A percentile compares a stretch with the other conserved stretches of the same genome.
Conservation (phyloP, 92 coral and sea anemone species). For the Meandrina meandrites region DNA sequence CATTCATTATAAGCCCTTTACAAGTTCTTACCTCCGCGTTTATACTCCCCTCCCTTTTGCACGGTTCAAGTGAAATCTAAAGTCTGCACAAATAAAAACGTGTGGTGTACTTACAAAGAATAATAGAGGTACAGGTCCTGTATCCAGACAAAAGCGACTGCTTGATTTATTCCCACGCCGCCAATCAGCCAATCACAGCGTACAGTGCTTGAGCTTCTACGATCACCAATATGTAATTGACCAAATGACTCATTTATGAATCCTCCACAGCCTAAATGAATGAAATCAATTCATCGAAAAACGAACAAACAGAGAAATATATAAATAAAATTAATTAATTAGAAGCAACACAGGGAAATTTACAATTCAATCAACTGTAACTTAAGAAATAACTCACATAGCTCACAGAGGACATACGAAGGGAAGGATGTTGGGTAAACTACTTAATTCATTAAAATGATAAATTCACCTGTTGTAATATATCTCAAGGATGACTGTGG, state of each 20-base stretch:
- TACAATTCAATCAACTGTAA: no score
- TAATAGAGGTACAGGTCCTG: slow-evolving; percentile 8
- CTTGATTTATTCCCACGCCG: background rate
- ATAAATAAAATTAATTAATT: no score
- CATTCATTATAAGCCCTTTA: no score
- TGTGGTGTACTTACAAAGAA: background rate
- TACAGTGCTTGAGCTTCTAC: background rate
- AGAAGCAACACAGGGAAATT: background rate
- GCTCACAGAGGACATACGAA: no score
- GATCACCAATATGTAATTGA: background rate
- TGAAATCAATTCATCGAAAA: background rate
- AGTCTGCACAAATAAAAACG: background rate
- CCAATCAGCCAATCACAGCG: background rate
- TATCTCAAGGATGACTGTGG: background rate
- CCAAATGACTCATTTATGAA: slow-evolving; percentile 10
- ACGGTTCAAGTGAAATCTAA: background rate
- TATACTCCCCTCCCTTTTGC: no score
- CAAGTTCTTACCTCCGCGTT: no score
- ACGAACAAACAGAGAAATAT: background rate
- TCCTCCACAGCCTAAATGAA: slow-evolving; percentile 12
- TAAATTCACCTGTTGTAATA: slow-evolving; percentile 2
- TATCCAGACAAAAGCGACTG: slow-evolving; percentile 6
- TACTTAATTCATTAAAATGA: no score
- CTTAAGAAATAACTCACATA: no score
- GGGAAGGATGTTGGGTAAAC: background rate